Percentiles rank a stretch among this genome's conserved stretches.
These are phyloP conservation scores for Molorchus minor DNA, from an alignment of 2,888 invertebrate genomes.

Conservation along the genomic window DNA sequence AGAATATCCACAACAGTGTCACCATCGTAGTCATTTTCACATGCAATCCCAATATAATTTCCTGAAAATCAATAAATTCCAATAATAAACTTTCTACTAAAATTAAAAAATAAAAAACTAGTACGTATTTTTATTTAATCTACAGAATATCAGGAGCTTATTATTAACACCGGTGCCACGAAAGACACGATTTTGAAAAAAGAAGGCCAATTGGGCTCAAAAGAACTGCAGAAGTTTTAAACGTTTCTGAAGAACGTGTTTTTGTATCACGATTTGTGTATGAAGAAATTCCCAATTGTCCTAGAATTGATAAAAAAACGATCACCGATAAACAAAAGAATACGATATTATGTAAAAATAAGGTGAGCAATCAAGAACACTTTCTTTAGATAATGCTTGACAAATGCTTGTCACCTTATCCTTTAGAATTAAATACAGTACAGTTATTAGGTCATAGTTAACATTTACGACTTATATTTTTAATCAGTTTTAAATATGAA, in stretches of 20 bases:
- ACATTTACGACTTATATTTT: neutral
- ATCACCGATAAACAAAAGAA: no score
- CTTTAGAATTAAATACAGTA: neutral
- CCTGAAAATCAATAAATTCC: constrained; percentile 61
- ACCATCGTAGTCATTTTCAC: constrained; percentile 84
- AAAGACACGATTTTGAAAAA: neutral
- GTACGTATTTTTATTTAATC: neutral
- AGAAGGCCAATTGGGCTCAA: neutral
- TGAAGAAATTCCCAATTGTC: no score
- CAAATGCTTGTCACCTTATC: neutral
- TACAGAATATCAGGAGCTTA: neutral
- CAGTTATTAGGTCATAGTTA: neutral
- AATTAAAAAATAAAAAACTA: no score
- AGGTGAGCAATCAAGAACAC: neutral
- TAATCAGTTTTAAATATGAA: neutral
- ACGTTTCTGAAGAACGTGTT: no score
- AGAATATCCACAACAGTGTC: constrained; percentile 86
- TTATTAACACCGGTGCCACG: neutral
- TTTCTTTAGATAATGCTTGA: neutral
- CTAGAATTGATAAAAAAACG: no score
- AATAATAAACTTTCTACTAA: neutral
- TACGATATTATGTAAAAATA: neutral
- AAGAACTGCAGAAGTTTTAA: no score
- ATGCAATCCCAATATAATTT: constrained; percentile 83
- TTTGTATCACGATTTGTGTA: no score